Base-by-base conservation (phyloP, 2,888 invertebrate genomes). In the Pseudoips prasinana region DNA sequence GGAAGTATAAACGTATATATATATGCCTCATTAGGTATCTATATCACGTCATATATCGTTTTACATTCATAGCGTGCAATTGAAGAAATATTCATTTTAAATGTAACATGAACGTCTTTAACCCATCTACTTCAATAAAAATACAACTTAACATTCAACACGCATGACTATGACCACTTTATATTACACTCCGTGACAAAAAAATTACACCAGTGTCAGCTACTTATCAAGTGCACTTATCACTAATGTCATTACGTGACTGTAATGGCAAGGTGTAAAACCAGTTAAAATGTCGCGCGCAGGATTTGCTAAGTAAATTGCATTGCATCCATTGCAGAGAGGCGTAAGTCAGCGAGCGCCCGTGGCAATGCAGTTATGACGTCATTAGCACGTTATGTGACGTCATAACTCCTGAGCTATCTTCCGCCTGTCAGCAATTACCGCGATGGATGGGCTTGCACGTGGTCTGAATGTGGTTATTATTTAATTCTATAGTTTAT, bases 341-440 rank as follows among this genome's bases (percentile, higher is more conserved):
- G 62, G 65, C 60, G 61, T 66, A 64, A 74, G 73, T 74, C 66
- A 70, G 64, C 61, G 46, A 41, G 64, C 57, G 66, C 71, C 57
- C 58, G 64, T 71, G 75, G 77, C 82, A 78, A 82, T 83, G 84
- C 82, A 82, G 84, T 84, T 84, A 84, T 79, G 82, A 81, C 82
- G 79, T 82, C 84, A 84, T 84, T 84, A 84, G 75, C 78, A 80
- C 81, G 79, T 81, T 81, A 80, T 83, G 79, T 82, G 79, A 81
- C 77, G 80, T 83, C 77, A 74, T 83, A 83, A 83, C 73, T 83
- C 78, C 64, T 63, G 37, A 71, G 78, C 73, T 82, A 84, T 84
- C 83, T 83, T 78, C 78, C 81, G 77, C 66, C 77, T 79, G 82
- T 81, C 82, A 75, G 73, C 82, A 83, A 83, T 84, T 83, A 81